Evolutionary conservation across 2,888 invertebrate genomes (phyloP).

Genomic region (Eledone cirrhosa): DNA sequence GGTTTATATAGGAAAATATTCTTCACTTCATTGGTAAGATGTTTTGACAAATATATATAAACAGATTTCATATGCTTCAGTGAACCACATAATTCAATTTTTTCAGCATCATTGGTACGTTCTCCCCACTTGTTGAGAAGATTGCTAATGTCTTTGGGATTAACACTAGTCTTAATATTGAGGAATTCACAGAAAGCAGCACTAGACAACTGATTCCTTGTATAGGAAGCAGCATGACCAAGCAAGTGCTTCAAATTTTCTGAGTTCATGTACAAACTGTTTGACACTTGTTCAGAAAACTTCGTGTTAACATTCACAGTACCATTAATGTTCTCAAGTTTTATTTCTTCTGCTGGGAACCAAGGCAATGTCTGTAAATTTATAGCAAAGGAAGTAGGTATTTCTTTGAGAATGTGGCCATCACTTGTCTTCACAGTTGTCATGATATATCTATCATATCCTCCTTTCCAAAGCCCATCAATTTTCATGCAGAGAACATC

Average conservation of each 20-base stretch:
- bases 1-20: constrained; percentile 53
- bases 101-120: constrained; percentile 35
- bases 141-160: constrained; percentile 44
- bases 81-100: constrained; percentile 48
- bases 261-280: constrained; percentile 38
- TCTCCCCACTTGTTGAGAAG: constrained; percentile 52
- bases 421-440: constrained; percentile 41
- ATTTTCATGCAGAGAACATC: constrained; percentile 44
- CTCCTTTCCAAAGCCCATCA: constrained; percentile 48
- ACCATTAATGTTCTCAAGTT: constrained; percentile 29
- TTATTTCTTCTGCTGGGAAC: constrained; percentile 51
- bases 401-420: constrained; percentile 40
- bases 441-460: constrained; percentile 37
- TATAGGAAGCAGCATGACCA: constrained; percentile 54
- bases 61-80: constrained; percentile 54
- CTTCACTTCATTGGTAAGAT: constrained; percentile 48
- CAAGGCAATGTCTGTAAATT: constrained; percentile 48
- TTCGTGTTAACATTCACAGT: constrained; percentile 20
- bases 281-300: constrained; percentile 35
- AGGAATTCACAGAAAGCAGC: constrained; percentile 51
- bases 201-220: constrained; percentile 37
- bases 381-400: constrained; percentile 55
- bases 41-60: constrained; percentile 51
- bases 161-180: constrained; percentile 46
- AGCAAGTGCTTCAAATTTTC: constrained; percentile 44